Conservation (phyloP, 2,888 invertebrate species). For the Plagodis dolabraria region DNA sequence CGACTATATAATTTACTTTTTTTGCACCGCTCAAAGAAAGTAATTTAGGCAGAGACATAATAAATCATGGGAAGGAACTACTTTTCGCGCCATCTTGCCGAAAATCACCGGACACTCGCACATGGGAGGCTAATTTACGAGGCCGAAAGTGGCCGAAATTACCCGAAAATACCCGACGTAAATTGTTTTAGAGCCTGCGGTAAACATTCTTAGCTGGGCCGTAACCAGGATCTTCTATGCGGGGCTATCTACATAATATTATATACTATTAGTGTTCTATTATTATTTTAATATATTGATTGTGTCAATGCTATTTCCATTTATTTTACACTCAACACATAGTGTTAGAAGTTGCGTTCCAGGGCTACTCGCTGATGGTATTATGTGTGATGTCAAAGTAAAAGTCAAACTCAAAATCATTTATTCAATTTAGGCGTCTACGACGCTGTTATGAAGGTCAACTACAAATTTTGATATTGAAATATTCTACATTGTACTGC, state of each 20-base stretch:
- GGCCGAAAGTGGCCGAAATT: constrained; percentile 28
- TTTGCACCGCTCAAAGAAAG: constrained; percentile 7
- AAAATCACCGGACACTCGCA: constrained; percentile 29
- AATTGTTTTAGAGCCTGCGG: constrained; percentile 29
- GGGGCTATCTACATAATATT: not conserved
- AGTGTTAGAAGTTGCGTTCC: too few species aligned
- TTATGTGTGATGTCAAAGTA: too few species aligned
- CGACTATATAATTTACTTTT: constrained; percentile 15
- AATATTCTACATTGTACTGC: too few species aligned
- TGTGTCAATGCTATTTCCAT: too few species aligned
- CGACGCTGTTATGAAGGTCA: too few species aligned
- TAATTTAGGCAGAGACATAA: constrained; percentile 25
- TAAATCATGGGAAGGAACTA: constrained; percentile 23
- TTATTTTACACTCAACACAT: too few species aligned
- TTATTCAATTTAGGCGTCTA: too few species aligned
- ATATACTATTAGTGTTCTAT: too few species aligned
- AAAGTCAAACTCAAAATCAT: too few species aligned
- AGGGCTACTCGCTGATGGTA: too few species aligned
- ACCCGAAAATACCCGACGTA: constrained; percentile 22
- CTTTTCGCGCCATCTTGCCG: constrained; percentile 25
- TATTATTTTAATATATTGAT: too few species aligned
- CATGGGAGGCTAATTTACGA: constrained; percentile 33
- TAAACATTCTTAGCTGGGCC: constrained; percentile 12
- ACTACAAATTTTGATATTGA: too few species aligned
- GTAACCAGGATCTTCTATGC: constrained; percentile 4